Evolutionary conservation across 2,888 invertebrate genomes (phyloP).

Genomic region (Drosophila testacea): DNA sequence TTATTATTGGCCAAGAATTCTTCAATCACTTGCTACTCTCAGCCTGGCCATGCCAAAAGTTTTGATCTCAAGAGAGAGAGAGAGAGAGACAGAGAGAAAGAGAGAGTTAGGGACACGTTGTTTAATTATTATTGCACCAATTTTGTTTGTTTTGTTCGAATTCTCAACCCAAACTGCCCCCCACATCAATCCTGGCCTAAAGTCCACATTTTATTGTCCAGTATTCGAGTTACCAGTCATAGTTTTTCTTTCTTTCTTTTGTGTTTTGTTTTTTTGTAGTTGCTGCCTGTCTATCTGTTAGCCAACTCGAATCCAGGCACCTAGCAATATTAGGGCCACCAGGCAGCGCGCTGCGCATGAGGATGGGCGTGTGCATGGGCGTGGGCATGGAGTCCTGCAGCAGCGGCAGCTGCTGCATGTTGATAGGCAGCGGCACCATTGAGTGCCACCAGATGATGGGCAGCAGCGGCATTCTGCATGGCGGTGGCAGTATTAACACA

Average conservation of each 20-base stretch:
- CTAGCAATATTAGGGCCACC: constrained; percentile 85
- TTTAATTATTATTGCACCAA: constrained; percentile 73
- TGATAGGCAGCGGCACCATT: constrained; percentile 81
- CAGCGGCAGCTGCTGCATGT: constrained; percentile 84
- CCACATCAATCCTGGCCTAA: no score
- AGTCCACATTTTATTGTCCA: constrained; percentile 70
- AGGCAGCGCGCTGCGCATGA: constrained; percentile 78
- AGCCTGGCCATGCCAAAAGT: constrained; percentile 32
- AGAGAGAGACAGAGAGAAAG: not conserved
- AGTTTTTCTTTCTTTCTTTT: not conserved
- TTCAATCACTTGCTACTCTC: constrained; percentile 2
- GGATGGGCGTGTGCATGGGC: constrained; percentile 77
- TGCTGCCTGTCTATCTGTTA: constrained; percentile 4
- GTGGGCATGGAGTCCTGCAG: constrained; percentile 84
- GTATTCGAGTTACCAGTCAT: constrained; percentile 77
- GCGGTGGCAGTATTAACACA: constrained; percentile 85
- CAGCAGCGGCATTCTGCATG: constrained; percentile 83
- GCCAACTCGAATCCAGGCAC: constrained; percentile 39
- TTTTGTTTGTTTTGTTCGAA: constrained; percentile 41
- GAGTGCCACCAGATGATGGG: constrained; percentile 71
- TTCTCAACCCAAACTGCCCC: constrained; percentile 18
- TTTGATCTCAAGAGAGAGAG: not conserved
- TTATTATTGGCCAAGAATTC: constrained; percentile 12
- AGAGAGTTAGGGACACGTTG: constrained; percentile 5
- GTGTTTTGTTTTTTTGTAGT: not conserved